These are phyloP conservation scores for Aspidoscelis tigris DNA, from an alignment of 2,113 vertebrate genomes.

Conservation along the genomic window DNA sequence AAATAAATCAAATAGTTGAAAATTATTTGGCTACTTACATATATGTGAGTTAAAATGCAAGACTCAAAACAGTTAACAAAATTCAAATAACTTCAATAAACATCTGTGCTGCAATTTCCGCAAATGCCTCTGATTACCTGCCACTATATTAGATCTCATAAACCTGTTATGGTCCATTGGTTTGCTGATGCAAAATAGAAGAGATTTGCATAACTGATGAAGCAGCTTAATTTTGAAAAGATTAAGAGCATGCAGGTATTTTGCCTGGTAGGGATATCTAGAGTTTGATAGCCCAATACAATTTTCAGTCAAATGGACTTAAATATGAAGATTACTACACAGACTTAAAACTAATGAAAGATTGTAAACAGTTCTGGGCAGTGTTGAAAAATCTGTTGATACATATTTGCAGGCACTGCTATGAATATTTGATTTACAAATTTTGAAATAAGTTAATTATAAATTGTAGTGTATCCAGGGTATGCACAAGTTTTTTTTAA, in stretches of 20 bases:
- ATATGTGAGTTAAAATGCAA: neutral
- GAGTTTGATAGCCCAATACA: conserved; percentile 2
- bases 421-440: conserved; percentile 22
- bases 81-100: conserved; percentile 42
- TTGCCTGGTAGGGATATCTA: conserved; percentile 16
- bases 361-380: conserved; percentile 13
- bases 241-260: conserved; percentile 2
- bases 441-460: conserved; percentile 37
- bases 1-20: neutral
- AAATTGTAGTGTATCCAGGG: conserved; percentile 16
- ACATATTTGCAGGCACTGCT: conserved; percentile 20
- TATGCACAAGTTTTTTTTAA: conserved; percentile 5
- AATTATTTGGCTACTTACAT: neutral
- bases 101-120: neutral
- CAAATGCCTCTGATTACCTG: neutral
- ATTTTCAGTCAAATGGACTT: neutral
- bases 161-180: neutral
- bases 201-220: conserved; percentile 21
- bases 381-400: conserved; percentile 15
- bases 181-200: conserved; percentile 22
- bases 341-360: conserved; percentile 37
- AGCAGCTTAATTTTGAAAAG: conserved; percentile 25
- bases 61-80: neutral
- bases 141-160: neutral
- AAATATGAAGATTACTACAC: conserved; percentile 20